Base-by-base conservation (phyloP, 2,113 vertebrate species). In the Gymnogyps californianus region DNA sequence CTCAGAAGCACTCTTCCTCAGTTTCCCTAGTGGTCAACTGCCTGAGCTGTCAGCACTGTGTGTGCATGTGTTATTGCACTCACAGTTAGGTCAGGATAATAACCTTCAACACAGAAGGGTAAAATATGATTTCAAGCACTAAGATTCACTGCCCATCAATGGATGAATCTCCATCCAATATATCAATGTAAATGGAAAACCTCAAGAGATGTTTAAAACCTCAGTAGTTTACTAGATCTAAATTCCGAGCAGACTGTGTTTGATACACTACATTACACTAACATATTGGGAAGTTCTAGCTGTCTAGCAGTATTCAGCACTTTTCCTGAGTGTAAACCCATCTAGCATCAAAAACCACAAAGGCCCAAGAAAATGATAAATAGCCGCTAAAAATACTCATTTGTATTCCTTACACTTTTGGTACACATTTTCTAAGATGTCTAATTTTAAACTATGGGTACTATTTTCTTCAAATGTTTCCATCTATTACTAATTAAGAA, bases 61-160 rank as follows among this genome's bases (percentile, higher is more conserved):
- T 15, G 26, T 5, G n/a, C 4, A 7, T 1, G 14, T 8, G 25
- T 31, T 42, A 42, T 0, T 55, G 25, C 8, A 44, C 4, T 36
- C 52, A 40, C 44, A 54, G 32, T 38, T 46, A 29, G 34, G 31
- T 32, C 65, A 84, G 46, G 46, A 55, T 36, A 71, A 58, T 4
- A 32, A 62, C 26, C 38, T 81, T 74, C 34, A 54, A 40, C 25
- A 32, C 29, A 61, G 31, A 36, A 62, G 7, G 26, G 31, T 54
- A 74, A 84, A 52, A 61, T 36, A 67, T 3, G 6, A 61, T 47
- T 74, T 61, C 54, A 79, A 49, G 52, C 46, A 40, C 15, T n/a
- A 58, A 34, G 38, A 66, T 72, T 61, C 46, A 26, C 24, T 54
- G 28, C 29, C 16, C 25, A 66, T 9, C 13, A 87, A 54, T 9